phyloP scores from a whole-genome alignment of 2,113 vertebrate genomes.

The Forbesichthys agassizii region DNA sequence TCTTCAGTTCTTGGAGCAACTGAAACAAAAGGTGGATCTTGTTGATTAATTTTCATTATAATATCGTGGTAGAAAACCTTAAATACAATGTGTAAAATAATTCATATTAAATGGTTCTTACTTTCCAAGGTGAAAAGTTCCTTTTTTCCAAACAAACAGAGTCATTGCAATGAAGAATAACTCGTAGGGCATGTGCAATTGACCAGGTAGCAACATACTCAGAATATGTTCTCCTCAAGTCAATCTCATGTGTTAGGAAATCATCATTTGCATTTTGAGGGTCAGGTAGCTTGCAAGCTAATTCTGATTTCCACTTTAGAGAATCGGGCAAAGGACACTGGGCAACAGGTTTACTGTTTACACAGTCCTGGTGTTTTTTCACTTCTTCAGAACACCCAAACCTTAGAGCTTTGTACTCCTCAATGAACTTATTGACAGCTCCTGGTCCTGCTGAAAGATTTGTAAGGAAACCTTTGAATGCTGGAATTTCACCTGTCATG shows the following conservation, averaged over 20 bases:
- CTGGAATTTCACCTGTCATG: slow-evolving; percentile 42
- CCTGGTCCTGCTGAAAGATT: slow-evolving; percentile 35
- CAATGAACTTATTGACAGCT: slow-evolving; percentile 50
- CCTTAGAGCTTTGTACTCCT: slow-evolving; percentile 56
- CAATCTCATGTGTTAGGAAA: slow-evolving; percentile 29
- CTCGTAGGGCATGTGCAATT: slow-evolving; percentile 51
- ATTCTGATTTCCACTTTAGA: slow-evolving; percentile 25
- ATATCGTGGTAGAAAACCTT: background rate
- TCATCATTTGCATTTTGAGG: slow-evolving; percentile 37
- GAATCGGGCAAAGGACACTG: slow-evolving; percentile 7
- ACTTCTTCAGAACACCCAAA: slow-evolving; percentile 42
- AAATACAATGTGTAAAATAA: background rate
- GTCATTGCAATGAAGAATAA: slow-evolving; percentile 52
- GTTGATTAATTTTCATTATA: background rate
- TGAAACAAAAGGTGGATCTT: slow-evolving; percentile 22
- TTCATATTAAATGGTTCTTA: slow-evolving; percentile 17
- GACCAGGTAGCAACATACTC: slow-evolving; percentile 51
- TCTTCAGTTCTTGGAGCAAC: slow-evolving; percentile 58
- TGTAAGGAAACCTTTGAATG: slow-evolving; percentile 55
- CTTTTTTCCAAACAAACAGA: slow-evolving; percentile 42
- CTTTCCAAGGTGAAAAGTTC: slow-evolving; percentile 55
- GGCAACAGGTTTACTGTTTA: slow-evolving; percentile 1
- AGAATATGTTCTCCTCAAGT: slow-evolving; percentile 35
- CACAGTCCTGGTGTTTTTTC: slow-evolving; percentile 28
- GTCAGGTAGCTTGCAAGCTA: slow-evolving; percentile 39